Base-by-base conservation (phyloP, 35 echinoderm and acorn worm species). In the Hemicentrotus pulcherrimus region DNA sequence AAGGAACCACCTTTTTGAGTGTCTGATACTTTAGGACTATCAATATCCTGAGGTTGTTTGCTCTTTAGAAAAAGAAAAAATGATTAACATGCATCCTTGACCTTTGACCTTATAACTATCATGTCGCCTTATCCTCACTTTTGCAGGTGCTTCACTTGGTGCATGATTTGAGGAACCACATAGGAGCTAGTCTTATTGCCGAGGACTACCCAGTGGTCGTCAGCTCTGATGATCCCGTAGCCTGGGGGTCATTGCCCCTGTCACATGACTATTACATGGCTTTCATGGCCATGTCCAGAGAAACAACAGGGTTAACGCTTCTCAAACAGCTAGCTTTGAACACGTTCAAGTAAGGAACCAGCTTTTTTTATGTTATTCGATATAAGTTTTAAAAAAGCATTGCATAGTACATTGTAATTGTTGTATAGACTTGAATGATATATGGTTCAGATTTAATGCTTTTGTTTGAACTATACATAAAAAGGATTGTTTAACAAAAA, bases 241-340 rank as follows among this genome's bases (percentile, higher is more conserved):
- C 92, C 6, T 97, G 96, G 97, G 87, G 88, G 48, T 32, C 97
- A 18, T 93, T 47, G 19, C 95, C 94, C 9, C 48, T 99, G 47
- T 97, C 98, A 8, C 92, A 96, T 91, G 98, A 99, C 92, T 99
- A 95, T 87, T 96, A 95, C 47, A 87, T 95, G 41, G 96, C 95
- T 3, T 99, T 96, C 45, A 95, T 97, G 95, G 95, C 55, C n/a
- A 91, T 93, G 48, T 94, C 95, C 48, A 90, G 95, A 85, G 87
- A 94, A 52, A 71, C 47, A 0, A 96, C 97, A 11, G 97, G 95
- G 31, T 46, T 99, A 18, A 90, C 90, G 91, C 92, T 94, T 18
- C 94, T 99, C 85, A 99, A 99, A 86, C 91, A 96, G 95, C 89
- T 97, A 6, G 95, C 98, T 18, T 86, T 94, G 46, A 96, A 99